Evolutionary conservation across 2,113 vertebrate species (phyloP), one percentile per base, ranked within the genome.

Genomic region (Thunnus thynnus): DNA sequence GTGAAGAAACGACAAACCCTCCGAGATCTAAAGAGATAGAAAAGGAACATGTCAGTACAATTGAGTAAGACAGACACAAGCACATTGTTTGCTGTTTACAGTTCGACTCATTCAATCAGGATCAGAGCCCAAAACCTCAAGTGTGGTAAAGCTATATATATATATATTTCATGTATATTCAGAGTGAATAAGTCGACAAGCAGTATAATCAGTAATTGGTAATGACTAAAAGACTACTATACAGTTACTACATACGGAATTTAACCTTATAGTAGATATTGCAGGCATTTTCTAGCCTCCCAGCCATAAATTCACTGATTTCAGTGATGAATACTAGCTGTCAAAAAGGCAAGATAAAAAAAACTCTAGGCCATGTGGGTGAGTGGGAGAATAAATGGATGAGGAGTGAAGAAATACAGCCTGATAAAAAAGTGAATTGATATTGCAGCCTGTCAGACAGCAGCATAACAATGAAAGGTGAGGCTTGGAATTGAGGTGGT

Each of bases 1-100:
- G 93, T 99, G 98, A 76, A 99, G 96, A 94, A 99, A 99, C 17
- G 97, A 96, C 77, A 99, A 94, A 55, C 98, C 98, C 95, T 99
- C 98, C 32, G 97, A 98, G 82, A 99, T 97, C 98, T 99, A 57
- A 76, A 73, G 89, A 73, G 46, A 85, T 0, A 56, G 10, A 62
- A 57, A 32, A 46, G 3, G 1, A 47, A 46, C 44, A 63, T 16
- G 10, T 25, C 3, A 56, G 44, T 0, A 36, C 22, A 47, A 16
- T 41, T 41, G 36, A 41, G 36, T 18, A 11, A 9, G 22, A 18
- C 44, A 12, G 25, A 64, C 6, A 46, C 9, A 32, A 48, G 17
- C 48, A 22, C 25, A 3, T n/a, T 12, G 25, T 66, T 66, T 66
- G 13, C 9, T 27, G 27, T 50, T 1, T 30, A 30, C 3, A 27